phyloP scores from a whole-genome alignment of 2,797 vertebrate species.

The Betta splendens region DNA sequence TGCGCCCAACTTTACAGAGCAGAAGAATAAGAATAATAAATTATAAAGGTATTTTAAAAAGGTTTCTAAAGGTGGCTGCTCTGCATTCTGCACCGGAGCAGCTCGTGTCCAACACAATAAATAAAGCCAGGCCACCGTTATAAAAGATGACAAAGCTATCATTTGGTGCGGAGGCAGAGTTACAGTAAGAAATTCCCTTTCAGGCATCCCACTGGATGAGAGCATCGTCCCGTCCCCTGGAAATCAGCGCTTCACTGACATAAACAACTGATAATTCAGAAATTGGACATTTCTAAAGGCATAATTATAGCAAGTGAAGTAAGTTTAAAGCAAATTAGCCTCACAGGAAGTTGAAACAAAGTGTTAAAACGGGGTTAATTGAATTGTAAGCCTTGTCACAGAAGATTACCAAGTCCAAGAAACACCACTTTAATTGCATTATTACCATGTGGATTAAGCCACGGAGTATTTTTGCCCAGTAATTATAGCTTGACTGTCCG shows the following conservation, averaged over 20 bases:
- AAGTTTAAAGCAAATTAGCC: constrained; percentile 82
- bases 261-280: constrained; percentile 74
- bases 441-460: constrained; percentile 84
- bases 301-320: constrained; percentile 74
- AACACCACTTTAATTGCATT: constrained; percentile 83
- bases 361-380: constrained; percentile 85
- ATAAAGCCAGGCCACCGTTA: constrained; percentile 13
- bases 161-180: constrained; percentile 21
- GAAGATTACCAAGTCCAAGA: constrained; percentile 81
- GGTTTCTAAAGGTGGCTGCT: constrained; percentile 8
- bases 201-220: constrained; percentile 30
- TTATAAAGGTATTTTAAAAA: constrained; percentile 1
- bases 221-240: constrained; percentile 40
- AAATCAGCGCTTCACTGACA: constrained; percentile 55
- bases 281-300: constrained; percentile 68
- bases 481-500: constrained; percentile 76
- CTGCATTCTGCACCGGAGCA: constrained; percentile 13
- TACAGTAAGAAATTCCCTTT: constrained; percentile 29
- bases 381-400: constrained; percentile 84
- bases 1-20: constrained; percentile 19
- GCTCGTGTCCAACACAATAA: constrained; percentile 23
- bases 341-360: constrained; percentile 82
- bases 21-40: constrained; percentile 10
- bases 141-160: constrained; percentile 35
- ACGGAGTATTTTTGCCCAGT: constrained; percentile 76